Evolutionary conservation across 2,888 invertebrate genomes (phyloP).

Genomic region (Tiliacea citrago): DNA sequence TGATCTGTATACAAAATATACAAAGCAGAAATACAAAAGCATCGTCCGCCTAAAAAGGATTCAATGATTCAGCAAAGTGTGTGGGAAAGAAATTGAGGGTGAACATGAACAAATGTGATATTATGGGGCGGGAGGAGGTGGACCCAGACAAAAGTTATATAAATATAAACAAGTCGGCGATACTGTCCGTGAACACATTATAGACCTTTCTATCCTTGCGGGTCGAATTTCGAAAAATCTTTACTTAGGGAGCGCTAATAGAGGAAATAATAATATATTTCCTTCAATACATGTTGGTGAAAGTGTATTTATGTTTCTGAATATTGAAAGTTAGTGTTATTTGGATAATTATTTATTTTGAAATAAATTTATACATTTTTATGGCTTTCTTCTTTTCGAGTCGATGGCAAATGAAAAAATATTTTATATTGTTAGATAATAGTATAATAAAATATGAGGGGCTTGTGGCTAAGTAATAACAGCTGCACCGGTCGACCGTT

Average conservation of each 20-base stretch:
- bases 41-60: conserved; percentile 42
- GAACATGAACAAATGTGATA: conserved; percentile 61
- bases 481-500: too few species aligned
- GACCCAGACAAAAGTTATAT: conserved; percentile 57
- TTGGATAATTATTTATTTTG: not conserved
- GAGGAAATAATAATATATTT: conserved; percentile 52
- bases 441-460: too few species aligned
- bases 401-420: not conserved
- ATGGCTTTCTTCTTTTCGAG: not conserved
- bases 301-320: conserved; percentile 17
- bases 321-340: conserved; percentile 14
- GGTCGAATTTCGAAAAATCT: conserved; percentile 65
- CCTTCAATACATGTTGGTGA: conserved; percentile 9
- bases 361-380: not conserved
- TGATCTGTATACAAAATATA: conserved; percentile 5
- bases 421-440: not conserved
- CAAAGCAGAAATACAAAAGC: conserved; percentile 9
- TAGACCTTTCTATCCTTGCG: conserved; percentile 60
- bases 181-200: conserved; percentile 64
- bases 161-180: conserved; percentile 57
- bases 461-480: too few species aligned
- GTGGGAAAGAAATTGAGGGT: conserved; percentile 54
- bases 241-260: conserved; percentile 56
- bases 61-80: conserved; percentile 62
- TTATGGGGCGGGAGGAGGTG: conserved; percentile 48